Evolutionary conservation across 2,797 vertebrate species (phyloP).

Genomic region (Pseudomugil tenellus): DNA sequence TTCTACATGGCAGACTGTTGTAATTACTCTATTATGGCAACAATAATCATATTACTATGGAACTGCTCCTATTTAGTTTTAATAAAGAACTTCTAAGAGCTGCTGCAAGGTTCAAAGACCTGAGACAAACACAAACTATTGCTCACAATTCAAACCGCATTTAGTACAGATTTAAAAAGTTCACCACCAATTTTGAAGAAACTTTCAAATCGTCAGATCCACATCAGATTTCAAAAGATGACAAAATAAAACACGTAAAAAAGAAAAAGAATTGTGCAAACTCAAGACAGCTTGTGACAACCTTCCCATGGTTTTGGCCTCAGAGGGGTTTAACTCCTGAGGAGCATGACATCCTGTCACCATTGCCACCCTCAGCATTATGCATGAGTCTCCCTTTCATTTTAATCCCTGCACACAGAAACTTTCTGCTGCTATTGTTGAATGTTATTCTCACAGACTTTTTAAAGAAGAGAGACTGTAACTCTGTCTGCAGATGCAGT

Average conservation of each 20-base stretch:
- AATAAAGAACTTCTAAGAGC: constrained; percentile 43
- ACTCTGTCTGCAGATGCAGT: background rate
- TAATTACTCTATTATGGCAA: constrained; percentile 65
- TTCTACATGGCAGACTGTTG: constrained; percentile 57
- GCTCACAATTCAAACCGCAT: background rate
- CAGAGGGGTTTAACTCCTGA: constrained; percentile 55
- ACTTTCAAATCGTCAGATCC: background rate
- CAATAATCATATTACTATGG: constrained; percentile 53
- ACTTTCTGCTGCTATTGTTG: constrained; percentile 16
- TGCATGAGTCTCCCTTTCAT: constrained; percentile 55
- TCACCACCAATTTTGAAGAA: background rate
- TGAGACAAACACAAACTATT: background rate
- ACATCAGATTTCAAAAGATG: constrained; percentile 11
- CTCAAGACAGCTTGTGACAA: constrained; percentile 29
- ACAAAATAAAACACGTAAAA: constrained; percentile 16
- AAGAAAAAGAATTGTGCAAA: constrained; percentile 22
- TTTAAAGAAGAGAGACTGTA: constrained; percentile 23
- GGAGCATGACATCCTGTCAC: constrained; percentile 67
- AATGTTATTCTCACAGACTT: constrained; percentile 23
- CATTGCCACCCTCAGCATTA: constrained; percentile 51
- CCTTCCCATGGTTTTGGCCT: constrained; percentile 52
- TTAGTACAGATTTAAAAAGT: background rate
- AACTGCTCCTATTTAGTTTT: constrained; percentile 42
- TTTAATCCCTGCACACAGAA: constrained; percentile 21
- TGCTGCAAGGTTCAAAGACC: constrained; percentile 30